phyloP scores from a whole-genome alignment of 2,888 invertebrate genomes.

The Ectemnius cavifrons region DNA sequence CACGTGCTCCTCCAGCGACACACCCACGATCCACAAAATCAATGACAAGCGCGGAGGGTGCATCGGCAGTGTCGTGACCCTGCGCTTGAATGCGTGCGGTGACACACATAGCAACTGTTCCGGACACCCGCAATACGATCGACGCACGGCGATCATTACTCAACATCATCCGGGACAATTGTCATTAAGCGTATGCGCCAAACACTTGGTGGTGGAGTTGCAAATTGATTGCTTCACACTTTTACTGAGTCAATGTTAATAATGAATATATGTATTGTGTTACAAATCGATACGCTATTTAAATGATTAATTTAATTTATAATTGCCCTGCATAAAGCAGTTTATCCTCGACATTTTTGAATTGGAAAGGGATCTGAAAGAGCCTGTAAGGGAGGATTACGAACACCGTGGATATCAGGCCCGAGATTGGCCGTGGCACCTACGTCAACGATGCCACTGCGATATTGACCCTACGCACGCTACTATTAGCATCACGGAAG shows the following conservation, averaged over 20 bases:
- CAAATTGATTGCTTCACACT: no score
- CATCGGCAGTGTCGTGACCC: slow-evolving; percentile 34
- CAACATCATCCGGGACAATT: no score
- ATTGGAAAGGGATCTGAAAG: no score
- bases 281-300: no score
- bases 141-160: slow-evolving; percentile 6
- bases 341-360: no score
- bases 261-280: no score
- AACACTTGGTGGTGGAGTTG: no score
- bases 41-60: slow-evolving; percentile 40
- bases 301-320: no score
- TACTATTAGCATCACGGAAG: slow-evolving; percentile 46
- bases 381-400: slow-evolving; percentile 4
- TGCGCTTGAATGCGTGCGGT: slow-evolving; percentile 8
- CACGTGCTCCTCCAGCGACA: slow-evolving; percentile 33
- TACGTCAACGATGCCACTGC: slow-evolving; percentile 48
- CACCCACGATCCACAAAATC: slow-evolving; percentile 56
- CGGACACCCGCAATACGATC: slow-evolving; percentile 5
- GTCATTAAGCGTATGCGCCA: no score
- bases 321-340: no score
- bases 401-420: slow-evolving; percentile 41
- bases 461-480: slow-evolving; percentile 55
- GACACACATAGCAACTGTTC: slow-evolving; percentile 21
- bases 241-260: no score
- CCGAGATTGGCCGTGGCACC: slow-evolving; percentile 36